Percentiles rank a stretch among this genome's conserved stretches.
These are phyloP conservation scores for Bombus pyrosoma DNA, from an alignment of 1,140 invertebrate species.

Conservation along the genomic window DNA sequence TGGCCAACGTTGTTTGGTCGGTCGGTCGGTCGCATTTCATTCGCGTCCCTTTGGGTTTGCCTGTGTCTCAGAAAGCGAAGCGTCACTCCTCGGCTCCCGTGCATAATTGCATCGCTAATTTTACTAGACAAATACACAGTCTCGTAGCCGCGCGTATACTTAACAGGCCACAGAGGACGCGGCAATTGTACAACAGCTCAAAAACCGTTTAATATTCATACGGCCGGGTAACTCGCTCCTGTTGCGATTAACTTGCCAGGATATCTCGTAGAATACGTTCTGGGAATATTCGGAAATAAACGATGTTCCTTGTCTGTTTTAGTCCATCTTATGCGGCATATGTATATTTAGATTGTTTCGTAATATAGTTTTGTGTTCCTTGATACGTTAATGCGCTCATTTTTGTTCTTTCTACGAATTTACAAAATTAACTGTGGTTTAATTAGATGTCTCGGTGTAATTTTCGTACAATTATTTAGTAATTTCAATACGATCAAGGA, in stretches of 20 bases:
- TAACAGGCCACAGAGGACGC: constrained; percentile 44
- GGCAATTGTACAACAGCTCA: constrained; percentile 47
- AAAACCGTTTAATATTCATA: constrained; percentile 52
- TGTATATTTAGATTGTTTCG: background rate
- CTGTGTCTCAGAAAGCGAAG: constrained; percentile 24
- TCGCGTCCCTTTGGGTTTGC: constrained; percentile 16
- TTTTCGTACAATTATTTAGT: no score
- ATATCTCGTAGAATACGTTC: background rate
- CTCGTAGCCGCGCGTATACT: constrained; percentile 19
- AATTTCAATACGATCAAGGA: background rate
- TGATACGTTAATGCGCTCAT: background rate
- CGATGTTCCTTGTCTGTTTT: background rate
- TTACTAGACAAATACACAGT: constrained; percentile 36
- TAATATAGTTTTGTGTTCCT: background rate
- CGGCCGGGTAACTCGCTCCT: background rate
- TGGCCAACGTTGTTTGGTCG: constrained; percentile 17
- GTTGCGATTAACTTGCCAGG: background rate
- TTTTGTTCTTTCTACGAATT: background rate
- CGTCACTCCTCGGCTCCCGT: constrained; percentile 32
- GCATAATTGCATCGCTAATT: constrained; percentile 54
- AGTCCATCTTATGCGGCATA: background rate
- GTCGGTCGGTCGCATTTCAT: constrained; percentile 14
- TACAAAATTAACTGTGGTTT: no score
- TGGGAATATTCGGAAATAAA: background rate
- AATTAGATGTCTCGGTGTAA: background rate